Evolutionary conservation across 2,888 invertebrate species (phyloP), one percentile per base, ranked within the genome.

Genomic region (Sarcophaga subvicina): DNA sequence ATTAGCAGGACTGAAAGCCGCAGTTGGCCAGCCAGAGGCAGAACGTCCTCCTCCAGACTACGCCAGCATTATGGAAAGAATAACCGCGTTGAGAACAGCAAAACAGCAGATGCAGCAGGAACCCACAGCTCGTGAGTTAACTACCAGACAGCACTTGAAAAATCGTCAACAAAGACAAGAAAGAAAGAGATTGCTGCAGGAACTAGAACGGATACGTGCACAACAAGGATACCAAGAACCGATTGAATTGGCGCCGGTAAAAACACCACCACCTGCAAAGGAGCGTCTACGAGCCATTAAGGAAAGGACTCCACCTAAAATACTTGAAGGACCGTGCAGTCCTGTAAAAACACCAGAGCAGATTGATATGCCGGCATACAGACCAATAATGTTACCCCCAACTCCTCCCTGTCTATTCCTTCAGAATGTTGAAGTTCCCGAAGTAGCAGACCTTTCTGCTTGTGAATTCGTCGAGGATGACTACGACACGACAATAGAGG

Each of bases 381-480:
- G 70, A 59, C 79, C 80, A 6, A 11, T 86, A 54, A 25, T 11
- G 2, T 69, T 83, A 17, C 70, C 8, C 17, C 47, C n/a, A 60
- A 75, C 82, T 17, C 80, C 86, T 12, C 75, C 79, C 10, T 79
- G 45, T 17, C 49, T 59, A 6, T 72, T 69, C 12, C 67, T 72
- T 4, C 54, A 86, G 45, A 77, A 83, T 69, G 54, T 60, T 20
- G 8, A 10, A 20, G 62, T 67, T 59, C 45, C 66, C 0, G 75
- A 81, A 59, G 78, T 84, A 63, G 70, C 66, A 20, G 25, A 84
- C 59, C 66, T 76, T 3, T 84, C 86, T 37, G 79, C 84, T 71
- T 75, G 37, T 37, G 37, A 60, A n/a, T 37, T 76, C n/a, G 75
- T 76, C 2, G 75, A 66, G 2, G 54, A 70, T 27, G 47, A 83